These are phyloP conservation scores for Morinoia aosen DNA, from an alignment of 2,888 invertebrate genomes.

Conservation along the genomic window DNA sequence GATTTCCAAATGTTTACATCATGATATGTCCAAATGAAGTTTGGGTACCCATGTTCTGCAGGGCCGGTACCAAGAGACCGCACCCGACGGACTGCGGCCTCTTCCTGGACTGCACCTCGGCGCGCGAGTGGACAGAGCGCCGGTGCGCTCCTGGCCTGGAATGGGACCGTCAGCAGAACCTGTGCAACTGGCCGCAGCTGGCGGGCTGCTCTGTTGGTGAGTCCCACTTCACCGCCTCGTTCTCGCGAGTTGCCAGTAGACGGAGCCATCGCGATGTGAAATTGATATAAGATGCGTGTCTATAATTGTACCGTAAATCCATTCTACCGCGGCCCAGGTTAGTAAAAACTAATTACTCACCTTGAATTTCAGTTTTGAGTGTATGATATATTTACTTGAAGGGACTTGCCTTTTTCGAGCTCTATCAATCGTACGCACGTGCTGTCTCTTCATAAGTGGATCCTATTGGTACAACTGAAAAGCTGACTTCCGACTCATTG, in stretches of 20 bases:
- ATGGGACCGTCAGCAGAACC: slow-evolving; percentile 79
- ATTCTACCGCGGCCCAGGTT: not conserved
- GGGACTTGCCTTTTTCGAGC: not conserved
- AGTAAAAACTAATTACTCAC: not conserved
- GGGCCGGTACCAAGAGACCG: slow-evolving; percentile 26
- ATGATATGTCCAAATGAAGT: no score
- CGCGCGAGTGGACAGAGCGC: slow-evolving; percentile 78
- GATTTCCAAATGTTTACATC: no score
- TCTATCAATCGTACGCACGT: not conserved
- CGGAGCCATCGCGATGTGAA: not conserved
- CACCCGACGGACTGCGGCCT: slow-evolving; percentile 78
- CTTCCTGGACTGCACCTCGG: slow-evolving; percentile 83
- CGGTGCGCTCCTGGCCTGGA: slow-evolving; percentile 85
- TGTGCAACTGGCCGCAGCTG: slow-evolving; percentile 89
- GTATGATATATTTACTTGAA: not conserved
- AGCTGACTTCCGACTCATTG: no score
- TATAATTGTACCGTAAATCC: not conserved
- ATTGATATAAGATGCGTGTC: not conserved
- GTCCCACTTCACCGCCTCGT: not conserved
- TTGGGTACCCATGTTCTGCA: not conserved
- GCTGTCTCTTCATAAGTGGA: not conserved
- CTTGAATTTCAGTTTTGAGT: not conserved
- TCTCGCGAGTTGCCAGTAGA: not conserved
- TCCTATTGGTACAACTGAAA: not conserved
- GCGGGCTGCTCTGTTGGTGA: slow-evolving; percentile 56